Base-by-base conservation (phyloP, 1,140 invertebrate genomes). In the Drosophila triauraria region DNA sequence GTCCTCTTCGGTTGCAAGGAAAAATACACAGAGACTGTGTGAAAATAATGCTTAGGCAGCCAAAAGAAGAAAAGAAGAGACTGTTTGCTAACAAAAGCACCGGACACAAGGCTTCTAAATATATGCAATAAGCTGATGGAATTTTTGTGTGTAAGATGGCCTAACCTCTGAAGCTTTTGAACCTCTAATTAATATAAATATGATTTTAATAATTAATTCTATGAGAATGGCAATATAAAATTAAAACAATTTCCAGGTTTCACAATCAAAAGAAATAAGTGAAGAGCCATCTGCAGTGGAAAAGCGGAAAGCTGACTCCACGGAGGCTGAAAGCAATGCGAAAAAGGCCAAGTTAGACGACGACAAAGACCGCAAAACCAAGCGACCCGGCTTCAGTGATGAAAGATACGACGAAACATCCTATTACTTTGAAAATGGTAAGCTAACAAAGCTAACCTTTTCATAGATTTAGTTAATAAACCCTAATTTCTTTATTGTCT, bases 361-460 rank as follows among this genome's bases (percentile, higher is more conserved):
- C 94, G 98, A 97, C 76, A 98, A 98, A 94, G 97, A 97, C 44
- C 92, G 98, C 78, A 98, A 98, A 94, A 97, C 97, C 38, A 98
- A 97, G 93, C 95, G 97, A 92, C 97, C 97, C 2, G 97, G 97
- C 59, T 98, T 98, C 93, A 98, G 96, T 27, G 97, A 98, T 91
- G 97, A 98, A 82, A 95, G 97, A 78, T 98, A 98, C 94, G 97
- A 98, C 93, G 97, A 98, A 94, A 98, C 98, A 27, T 98, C 97
- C 25, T 99, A 99, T 94, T 99, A 98, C 93, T 97, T 98, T 92
- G 98, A 99, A 95, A 98, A 99, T 95, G 98, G 98, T 98, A 94
- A 95, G 10, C 9, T 5, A 20, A 10, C 2, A 40, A 17, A 4
- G 13, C 15, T 9, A 13, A 30, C 3, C 3, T 38, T 40, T 23